Conservation (phyloP, 2,113 vertebrate genomes). For the Chaetorhynchus papuensis region DNA sequence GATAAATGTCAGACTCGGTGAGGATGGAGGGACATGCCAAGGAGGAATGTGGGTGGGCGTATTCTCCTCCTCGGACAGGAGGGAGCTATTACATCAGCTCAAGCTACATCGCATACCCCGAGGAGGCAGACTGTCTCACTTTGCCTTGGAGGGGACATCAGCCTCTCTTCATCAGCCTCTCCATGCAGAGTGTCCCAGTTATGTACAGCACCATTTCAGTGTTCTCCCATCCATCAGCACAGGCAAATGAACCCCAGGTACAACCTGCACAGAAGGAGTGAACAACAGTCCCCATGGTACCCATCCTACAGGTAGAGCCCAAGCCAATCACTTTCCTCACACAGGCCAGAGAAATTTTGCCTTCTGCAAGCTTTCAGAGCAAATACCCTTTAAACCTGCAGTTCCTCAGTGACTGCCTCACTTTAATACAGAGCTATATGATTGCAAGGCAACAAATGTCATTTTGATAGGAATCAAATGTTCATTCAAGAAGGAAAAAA, state of each 20-base stretch:
- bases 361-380: background rate
- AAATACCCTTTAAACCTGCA: background rate
- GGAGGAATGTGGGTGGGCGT: background rate
- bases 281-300: background rate
- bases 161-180: background rate
- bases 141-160: background rate
- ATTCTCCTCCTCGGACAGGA: background rate
- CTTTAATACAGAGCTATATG: background rate
- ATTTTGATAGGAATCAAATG: conserved; percentile 28
- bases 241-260: background rate
- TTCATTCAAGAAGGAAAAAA: background rate
- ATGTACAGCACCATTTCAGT: background rate
- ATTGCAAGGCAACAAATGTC: background rate
- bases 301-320: background rate
- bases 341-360: background rate
- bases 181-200: background rate
- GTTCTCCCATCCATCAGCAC: background rate
- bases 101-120: background rate
- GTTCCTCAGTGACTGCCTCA: background rate
- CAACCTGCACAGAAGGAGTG: background rate
- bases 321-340: background rate
- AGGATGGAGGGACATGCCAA: background rate
- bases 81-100: background rate
- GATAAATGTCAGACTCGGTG: background rate
- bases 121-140: background rate